Evolutionary conservation across 2,888 invertebrate genomes (phyloP), one percentile per base, ranked within the genome.

Genomic region (Chesias legatella): DNA sequence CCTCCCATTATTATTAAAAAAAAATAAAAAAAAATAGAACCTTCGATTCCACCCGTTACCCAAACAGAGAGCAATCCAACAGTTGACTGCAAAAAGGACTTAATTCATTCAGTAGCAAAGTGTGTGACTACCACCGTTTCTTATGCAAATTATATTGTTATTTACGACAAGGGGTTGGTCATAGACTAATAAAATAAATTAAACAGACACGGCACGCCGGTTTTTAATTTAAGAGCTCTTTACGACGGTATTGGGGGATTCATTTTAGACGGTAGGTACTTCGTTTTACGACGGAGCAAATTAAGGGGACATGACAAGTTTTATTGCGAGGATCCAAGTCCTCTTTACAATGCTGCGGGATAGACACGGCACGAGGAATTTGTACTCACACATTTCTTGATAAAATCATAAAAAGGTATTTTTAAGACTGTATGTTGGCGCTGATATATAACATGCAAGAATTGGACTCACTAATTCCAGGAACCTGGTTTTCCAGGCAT

Each of bases 81-180:
- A 29, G 38, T 45, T 41, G 40, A 43, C 37, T 45, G 43, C 39
- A 48, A 48, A 45, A 48, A 40, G 35, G 33, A 40, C 32, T 71
- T 78, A 79, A 80, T 79, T 68, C 76, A 78, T 79, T 75, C 77
- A 77, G 68, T 63, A 73, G 72, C 64, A 55, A 64, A 66, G 67
- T 74, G 76, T 77, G 76, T 72, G 78, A 75, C 74, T 74, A 68
- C 67, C 63, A 57, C 61, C 73, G 71, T 79, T 78, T 79, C 79
- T 79, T 80, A 83, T 82, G 82, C 78, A 78, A 83, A 82, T 80
- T 67, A 66, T 65, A 56, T 51, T 58, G 68, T 73, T 79, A 80
- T 82, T 83, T 83, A 83, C 76, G 74, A 74, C 56, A 53, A 66
- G 74, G 78, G 77, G 70, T 64, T 68, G 66, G 53, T 27, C 67